Conservation (phyloP, 2,797 vertebrate genomes). For the Lepus oiostolus region DNA sequence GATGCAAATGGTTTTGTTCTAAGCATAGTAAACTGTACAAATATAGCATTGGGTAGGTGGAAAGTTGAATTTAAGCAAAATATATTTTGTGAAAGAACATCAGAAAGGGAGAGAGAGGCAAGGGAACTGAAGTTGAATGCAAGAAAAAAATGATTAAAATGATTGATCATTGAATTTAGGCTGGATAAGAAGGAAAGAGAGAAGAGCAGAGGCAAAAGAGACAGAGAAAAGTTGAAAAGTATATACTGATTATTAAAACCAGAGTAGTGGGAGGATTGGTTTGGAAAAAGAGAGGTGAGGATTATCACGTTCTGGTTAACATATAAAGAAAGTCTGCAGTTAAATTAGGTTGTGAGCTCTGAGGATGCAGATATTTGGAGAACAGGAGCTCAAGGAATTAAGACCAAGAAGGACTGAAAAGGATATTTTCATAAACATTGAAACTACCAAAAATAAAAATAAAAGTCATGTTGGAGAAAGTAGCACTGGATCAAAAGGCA, state of each 20-base stretch:
- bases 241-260: not conserved
- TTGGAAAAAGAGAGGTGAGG: not conserved
- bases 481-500: not conserved
- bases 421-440: not conserved
- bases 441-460: not conserved
- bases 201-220: too few relatives aligned
- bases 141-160: not conserved
- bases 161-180: not conserved
- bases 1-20: not conserved
- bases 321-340: not conserved
- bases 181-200: not conserved
- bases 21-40: not conserved
- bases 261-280: not conserved
- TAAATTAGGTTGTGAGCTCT: not conserved
- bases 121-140: not conserved
- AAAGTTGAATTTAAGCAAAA: not conserved
- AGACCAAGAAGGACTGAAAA: not conserved
- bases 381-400: not conserved
- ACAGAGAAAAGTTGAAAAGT: too few relatives aligned
- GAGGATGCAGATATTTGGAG: not conserved
- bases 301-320: not conserved
- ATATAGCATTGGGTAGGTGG: not conserved
- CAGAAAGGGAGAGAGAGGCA: not conserved
- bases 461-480: not conserved
- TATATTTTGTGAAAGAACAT: not conserved